Evolutionary conservation across 2,888 invertebrate genomes (phyloP), one percentile per base, ranked within the genome.

Genomic region (Heliconius cydno): DNA sequence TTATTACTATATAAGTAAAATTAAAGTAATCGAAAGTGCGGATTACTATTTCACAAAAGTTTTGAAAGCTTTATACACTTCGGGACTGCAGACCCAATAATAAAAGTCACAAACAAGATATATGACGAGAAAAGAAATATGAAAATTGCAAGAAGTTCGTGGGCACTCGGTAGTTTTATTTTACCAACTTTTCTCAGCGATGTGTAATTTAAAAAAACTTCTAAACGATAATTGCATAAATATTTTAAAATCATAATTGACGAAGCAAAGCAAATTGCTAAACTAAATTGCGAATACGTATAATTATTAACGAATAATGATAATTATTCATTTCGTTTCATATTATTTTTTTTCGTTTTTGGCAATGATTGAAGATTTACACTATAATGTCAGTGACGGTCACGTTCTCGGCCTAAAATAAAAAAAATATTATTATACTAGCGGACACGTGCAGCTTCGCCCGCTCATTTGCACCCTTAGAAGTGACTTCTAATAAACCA

Each of bases 81-180:
- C 41, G 77, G 77, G 77, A 65, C 74, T 30, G 79, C 78, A 75
- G 80, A 74, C 82, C 81, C 77, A 80, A 79, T 82, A 80, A 82
- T 82, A 83, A 82, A 81, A 79, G 81, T 85, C 83, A 85, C 81
- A 79, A 85, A 84, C 83, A 82, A 83, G 84, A 84, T 87, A 86
- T 86, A 86, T 83, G 85, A 84, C 83, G 71, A 60, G 76, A 82
- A 84, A 84, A 87, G 81, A 81, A 87, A 86, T 86, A 86, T 86
- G 85, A 86, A 87, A 86, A 87, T 86, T 85, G 86, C 84, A 83
- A 81, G 83, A 82, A 82, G 81, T 84, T 83, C 41, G 78, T 34
- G 38, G 66, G 78, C 41, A 57, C 57, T 75, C 75, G 57, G 76
- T 81, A 80, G 81, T 76, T 80, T 79, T 81, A 80, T 80, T 78